Evolutionary conservation across 2,797 vertebrate genomes (phyloP).

Genomic region (Cossypha dichroa): DNA sequence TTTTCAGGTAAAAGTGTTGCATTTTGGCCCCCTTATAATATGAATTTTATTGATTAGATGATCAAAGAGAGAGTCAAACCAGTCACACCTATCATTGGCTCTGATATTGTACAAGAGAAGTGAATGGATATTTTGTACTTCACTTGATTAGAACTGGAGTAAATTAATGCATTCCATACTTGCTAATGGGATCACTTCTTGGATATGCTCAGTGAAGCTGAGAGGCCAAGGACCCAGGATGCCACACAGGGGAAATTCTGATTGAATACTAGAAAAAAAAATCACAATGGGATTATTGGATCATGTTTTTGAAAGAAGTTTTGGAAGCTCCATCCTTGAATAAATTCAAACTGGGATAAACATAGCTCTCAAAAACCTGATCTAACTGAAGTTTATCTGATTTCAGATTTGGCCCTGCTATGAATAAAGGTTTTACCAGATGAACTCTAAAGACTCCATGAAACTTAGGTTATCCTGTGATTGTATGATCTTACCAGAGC

Average conservation of each 20-base stretch:
- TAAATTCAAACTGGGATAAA: not conserved
- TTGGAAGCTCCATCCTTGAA: not conserved
- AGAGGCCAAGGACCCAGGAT: not conserved
- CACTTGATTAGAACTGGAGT: not conserved
- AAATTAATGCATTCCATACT: accelerated
- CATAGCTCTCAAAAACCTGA: not conserved
- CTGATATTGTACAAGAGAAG: not conserved
- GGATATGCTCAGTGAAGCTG: not conserved
- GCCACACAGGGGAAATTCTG: not conserved
- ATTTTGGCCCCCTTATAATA: not conserved
- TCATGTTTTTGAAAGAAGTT: not conserved
- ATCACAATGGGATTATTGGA: not conserved
- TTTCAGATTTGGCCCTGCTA: not conserved
- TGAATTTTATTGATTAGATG: not conserved
- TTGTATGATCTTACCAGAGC: not conserved
- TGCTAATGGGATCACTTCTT: not conserved
- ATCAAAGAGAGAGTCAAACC: not conserved
- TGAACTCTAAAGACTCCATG: not conserved
- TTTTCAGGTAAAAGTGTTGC: not conserved
- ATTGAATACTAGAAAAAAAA: not conserved
- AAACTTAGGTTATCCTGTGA: not conserved
- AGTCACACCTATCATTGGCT: not conserved
- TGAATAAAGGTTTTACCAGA: not conserved
- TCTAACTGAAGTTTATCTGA: not conserved
- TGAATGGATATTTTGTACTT: not conserved